Percentiles rank a stretch among this genome's conserved stretches.
Conservation (phyloP, 2,113 vertebrate species). For the Triplophysa rosa region DNA sequence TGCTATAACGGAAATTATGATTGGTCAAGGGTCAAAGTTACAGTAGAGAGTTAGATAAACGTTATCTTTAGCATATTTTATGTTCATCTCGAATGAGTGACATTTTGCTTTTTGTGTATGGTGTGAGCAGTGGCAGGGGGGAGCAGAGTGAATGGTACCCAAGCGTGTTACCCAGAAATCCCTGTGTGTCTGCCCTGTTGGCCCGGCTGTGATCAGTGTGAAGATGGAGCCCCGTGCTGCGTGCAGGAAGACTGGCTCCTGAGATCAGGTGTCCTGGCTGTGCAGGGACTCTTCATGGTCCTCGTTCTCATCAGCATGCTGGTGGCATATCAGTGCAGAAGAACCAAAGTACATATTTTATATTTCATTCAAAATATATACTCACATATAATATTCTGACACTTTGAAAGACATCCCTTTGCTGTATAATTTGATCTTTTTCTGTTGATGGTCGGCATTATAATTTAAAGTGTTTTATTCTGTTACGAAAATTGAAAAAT, state of each 20-base stretch:
- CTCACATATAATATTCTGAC: background rate
- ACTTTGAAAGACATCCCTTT: background rate
- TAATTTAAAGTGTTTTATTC: background rate
- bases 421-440: too few species aligned
- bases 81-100: background rate
- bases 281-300: constrained; percentile 88
- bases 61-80: background rate
- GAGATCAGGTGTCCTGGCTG: constrained; percentile 74
- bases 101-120: constrained; percentile 29
- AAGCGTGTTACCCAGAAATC: constrained; percentile 65
- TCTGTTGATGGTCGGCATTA: background rate
- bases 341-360: constrained; percentile 78
- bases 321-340: constrained; percentile 80
- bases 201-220: constrained; percentile 81
- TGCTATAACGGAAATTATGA: background rate
- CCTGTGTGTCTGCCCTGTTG: constrained; percentile 82
- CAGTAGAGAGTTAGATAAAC: background rate
- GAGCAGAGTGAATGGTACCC: constrained; percentile 11
- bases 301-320: constrained; percentile 91
- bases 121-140: constrained; percentile 50
- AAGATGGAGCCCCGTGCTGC: constrained; percentile 81
- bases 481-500: too few species aligned
- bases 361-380: background rate
- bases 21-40: background rate
- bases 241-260: constrained; percentile 80